Conservation (phyloP, 2,888 invertebrate species). For the Leptinotarsa juncta region DNA sequence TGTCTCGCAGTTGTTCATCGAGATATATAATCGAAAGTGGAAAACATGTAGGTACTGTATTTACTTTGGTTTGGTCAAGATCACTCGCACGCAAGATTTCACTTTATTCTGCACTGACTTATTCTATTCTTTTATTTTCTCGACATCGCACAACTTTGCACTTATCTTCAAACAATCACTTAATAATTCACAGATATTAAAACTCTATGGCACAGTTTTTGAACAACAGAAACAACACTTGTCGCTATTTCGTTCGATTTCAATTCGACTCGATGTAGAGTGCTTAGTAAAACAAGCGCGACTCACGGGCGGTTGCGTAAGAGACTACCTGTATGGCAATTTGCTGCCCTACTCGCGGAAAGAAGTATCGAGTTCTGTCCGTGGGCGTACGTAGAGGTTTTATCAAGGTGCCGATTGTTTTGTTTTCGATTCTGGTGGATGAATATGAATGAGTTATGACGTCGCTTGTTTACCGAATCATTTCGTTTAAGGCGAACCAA, state of each 20-base stretch:
- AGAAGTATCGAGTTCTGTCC: constrained; percentile 47
- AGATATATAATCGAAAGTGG: background rate
- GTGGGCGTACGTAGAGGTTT: constrained; percentile 41
- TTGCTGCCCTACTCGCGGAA: constrained; percentile 50
- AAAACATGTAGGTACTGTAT: constrained; percentile 1
- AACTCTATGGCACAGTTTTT: constrained; percentile 9
- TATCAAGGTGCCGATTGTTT: constrained; percentile 33
- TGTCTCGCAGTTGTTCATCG: background rate
- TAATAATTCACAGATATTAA: background rate
- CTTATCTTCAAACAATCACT: background rate
- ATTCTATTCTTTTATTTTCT: background rate
- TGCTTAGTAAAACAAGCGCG: constrained; percentile 44
- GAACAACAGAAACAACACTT: background rate
- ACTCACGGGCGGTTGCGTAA: constrained; percentile 49
- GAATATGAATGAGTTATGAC: constrained; percentile 11
- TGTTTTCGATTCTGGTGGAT: constrained; percentile 15
- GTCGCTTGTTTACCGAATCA: background rate
- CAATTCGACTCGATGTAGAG: constrained; percentile 10
- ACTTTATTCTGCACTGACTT: background rate
- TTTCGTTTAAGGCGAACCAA: background rate
- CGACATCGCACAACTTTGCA: background rate
- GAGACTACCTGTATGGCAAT: constrained; percentile 53
- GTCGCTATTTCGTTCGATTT: background rate
- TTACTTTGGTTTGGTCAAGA: constrained; percentile 4
- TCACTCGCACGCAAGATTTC: background rate